These are phyloP conservation scores for Nephrotoma appendiculata DNA, from an alignment of 2,888 invertebrate species.

Conservation along the genomic window DNA sequence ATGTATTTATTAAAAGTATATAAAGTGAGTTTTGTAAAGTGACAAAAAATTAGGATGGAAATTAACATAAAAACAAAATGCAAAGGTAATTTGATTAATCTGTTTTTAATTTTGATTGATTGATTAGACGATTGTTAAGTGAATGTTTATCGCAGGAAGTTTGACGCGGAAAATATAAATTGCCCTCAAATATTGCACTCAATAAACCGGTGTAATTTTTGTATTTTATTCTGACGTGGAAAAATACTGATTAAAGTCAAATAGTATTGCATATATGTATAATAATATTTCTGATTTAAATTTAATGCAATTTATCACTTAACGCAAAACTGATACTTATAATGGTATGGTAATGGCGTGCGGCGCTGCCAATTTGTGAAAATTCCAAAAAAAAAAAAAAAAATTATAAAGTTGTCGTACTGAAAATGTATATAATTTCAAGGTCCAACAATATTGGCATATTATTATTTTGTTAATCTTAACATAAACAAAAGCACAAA, in stretches of 20 bases:
- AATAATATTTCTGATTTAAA: background rate
- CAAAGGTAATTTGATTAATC: background rate
- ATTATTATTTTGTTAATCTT: background rate
- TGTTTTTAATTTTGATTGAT: background rate
- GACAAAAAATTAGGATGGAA: background rate
- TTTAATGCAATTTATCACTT: background rate
- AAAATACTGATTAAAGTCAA: background rate
- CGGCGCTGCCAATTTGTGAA: background rate
- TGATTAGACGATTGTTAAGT: background rate
- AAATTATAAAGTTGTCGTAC: background rate
- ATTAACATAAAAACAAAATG: background rate
- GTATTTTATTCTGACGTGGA: background rate
- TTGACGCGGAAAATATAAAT: background rate
- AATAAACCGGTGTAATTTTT: background rate
- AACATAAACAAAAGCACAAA: background rate
- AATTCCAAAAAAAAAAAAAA: background rate
- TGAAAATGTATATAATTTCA: background rate
- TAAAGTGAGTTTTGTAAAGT: background rate
- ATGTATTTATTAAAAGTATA: background rate
- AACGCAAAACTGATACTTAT: background rate
- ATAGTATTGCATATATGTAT: background rate
- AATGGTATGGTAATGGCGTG: background rate
- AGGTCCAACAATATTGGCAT: background rate
- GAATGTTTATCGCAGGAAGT: background rate
- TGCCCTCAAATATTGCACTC: background rate